A percentile compares a stretch with the other conserved stretches of the same genome.
These are phyloP conservation scores for Ernsta delagoae DNA, from an alignment of 2,888 invertebrate genomes.

Conservation along the genomic window DNA sequence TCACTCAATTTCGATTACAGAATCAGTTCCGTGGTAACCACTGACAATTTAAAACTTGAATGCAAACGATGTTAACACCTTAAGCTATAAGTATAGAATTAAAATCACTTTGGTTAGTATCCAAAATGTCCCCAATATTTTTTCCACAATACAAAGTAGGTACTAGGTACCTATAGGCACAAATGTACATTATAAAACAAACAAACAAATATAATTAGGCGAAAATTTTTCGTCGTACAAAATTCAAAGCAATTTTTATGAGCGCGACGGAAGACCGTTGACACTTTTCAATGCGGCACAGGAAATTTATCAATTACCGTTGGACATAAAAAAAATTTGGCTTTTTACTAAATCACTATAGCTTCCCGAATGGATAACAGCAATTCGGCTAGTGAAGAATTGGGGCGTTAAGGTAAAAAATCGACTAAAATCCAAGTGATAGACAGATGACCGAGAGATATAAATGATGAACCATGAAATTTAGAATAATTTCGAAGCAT, in stretches of 20 bases:
- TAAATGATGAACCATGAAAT: too few relatives aligned
- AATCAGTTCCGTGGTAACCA: background rate
- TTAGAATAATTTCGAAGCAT: background rate
- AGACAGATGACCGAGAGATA: too few relatives aligned
- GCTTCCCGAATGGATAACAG: background rate
- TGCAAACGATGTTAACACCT: too few relatives aligned
- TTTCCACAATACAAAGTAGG: too few relatives aligned
- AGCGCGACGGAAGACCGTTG: background rate
- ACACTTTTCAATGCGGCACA: background rate
- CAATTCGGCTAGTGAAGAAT: background rate
- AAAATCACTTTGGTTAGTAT: background rate
- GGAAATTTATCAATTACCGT: conserved; percentile 5
- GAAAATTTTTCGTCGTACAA: background rate
- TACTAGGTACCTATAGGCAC: too few relatives aligned
- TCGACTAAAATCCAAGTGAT: too few relatives aligned
- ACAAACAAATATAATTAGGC: background rate
- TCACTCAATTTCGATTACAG: background rate
- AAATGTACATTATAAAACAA: background rate
- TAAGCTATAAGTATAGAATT: background rate
- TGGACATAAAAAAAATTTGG: background rate
- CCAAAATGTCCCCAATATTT: too few relatives aligned
- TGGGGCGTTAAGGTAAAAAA: too few relatives aligned
- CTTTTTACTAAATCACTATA: background rate
- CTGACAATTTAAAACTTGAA: background rate
- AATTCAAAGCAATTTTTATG: background rate